phyloP scores from a whole-genome alignment of 1,140 invertebrate species.

The Cotesia typhae region DNA sequence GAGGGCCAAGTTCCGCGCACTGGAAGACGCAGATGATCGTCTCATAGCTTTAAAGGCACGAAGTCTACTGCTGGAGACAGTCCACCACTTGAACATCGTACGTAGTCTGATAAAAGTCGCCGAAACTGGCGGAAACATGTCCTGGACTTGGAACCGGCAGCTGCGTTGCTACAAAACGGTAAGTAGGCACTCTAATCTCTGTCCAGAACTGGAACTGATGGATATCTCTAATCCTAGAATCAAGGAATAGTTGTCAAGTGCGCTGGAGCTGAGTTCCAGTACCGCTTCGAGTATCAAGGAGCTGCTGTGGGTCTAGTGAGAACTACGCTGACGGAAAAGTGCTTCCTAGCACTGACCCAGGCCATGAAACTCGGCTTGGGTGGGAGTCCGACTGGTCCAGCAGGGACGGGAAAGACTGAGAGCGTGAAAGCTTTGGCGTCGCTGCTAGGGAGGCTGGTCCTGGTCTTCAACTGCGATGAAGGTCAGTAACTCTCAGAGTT shows the following conservation, averaged over 20 bases:
- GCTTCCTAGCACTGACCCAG: constrained; percentile 94
- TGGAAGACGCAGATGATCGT: constrained; percentile 63
- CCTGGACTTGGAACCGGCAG: constrained; percentile 95
- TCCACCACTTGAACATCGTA: constrained; percentile 88
- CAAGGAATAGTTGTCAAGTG: constrained; percentile 73
- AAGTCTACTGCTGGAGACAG: constrained; percentile 88
- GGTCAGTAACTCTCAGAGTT: constrained; percentile 40
- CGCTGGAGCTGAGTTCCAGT: constrained; percentile 92
- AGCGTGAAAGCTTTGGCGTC: constrained; percentile 94
- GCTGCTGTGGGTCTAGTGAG: constrained; percentile 86
- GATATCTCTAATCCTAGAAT: constrained; percentile 47
- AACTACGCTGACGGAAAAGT: constrained; percentile 93
- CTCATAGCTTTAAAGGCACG: constrained; percentile 67
- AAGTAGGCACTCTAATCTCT: constrained; percentile 8
- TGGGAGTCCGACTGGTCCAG: constrained; percentile 98
- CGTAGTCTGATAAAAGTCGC: constrained; percentile 74
- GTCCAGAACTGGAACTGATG: background rate
- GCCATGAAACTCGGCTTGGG: constrained; percentile 95
- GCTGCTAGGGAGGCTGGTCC: constrained; percentile 88
- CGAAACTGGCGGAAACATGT: constrained; percentile 47
- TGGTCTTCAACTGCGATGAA: constrained; percentile 99
- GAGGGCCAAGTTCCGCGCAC: constrained; percentile 52
- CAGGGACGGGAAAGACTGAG: constrained; percentile 97
- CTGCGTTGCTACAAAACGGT: constrained; percentile 71
- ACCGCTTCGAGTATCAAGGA: constrained; percentile 98